Base-by-base conservation (phyloP, 2,888 invertebrate genomes). In the Steromphala cineraria region DNA sequence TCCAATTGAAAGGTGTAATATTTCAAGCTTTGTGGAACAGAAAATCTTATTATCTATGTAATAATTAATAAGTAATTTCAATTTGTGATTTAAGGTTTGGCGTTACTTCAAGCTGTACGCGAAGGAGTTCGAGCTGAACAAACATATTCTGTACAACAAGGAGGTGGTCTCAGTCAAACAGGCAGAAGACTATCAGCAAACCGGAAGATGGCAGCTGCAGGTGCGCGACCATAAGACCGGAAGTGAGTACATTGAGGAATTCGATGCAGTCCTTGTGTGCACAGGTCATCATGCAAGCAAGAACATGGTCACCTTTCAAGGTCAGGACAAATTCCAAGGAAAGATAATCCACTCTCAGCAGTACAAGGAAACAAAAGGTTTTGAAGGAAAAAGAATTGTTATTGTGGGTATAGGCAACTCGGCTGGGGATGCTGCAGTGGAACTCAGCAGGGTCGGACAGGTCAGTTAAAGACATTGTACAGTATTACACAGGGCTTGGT, bases 351-450 rank as follows among this genome's bases (percentile, higher is more conserved):
- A 92, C 75, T 85, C 90, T 0, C 92, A 91, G 62, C 89, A 90
- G 56, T 92, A 91, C 82, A 89, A 87, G 62, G 86, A 91, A 78
- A 84, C 82, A 31, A 75, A 77, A 53, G 89, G 90, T 5, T 92
- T 83, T 81, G 89, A 88, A 52, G 92, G 90, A 75, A 92, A 92
- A 85, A 86, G 91, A 53, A 93, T 94, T 2, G 90, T 94, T 24
- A 90, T 94, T 2, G 88, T 94, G 28, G 94, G 94, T 2, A 93
- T 94, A 77, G 94, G 94, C 2, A 94, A 94, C 84, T 94, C 94
- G 1, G 94, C 94, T 0, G 90, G 93, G 4, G 94, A 94, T 87
- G 90, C 92, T 8, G 93, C 94, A n/a, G 94, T 94, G 3, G 94
- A 94, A 71, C 86, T 94, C 46, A 89, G 92, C 79, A 85, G 91